These are phyloP conservation scores for Lasioglossum zephyrum DNA, from an alignment of 2,888 invertebrate genomes.

Conservation along the genomic window DNA sequence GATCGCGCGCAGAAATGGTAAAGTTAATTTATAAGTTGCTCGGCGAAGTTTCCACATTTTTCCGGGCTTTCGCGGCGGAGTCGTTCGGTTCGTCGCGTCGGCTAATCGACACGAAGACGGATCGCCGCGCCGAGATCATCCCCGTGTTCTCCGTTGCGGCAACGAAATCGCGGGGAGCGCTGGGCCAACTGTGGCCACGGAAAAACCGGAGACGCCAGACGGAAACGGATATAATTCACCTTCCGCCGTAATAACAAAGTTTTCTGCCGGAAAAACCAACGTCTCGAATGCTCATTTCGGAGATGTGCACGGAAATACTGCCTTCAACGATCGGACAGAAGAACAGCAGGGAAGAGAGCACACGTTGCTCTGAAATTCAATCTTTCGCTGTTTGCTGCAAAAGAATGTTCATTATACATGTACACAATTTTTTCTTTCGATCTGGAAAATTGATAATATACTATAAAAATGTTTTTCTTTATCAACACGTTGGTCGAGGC, in stretches of 20 bases:
- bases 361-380: no score
- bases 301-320: no score
- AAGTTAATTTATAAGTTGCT: not conserved
- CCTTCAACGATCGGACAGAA: no score
- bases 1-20: not conserved
- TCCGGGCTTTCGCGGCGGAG: not conserved
- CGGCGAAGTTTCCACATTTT: not conserved
- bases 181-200: not conserved
- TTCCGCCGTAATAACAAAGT: conserved; percentile 50
- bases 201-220: conserved; percentile 26
- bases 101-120: conserved; percentile 4
- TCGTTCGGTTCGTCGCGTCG: not conserved
- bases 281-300: no score
- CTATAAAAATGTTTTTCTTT: no score
- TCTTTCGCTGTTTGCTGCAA: no score
- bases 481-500: no score
- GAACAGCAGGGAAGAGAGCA: no score
- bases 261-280: conserved; percentile 26
- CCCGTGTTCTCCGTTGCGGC: not conserved
- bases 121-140: not conserved
- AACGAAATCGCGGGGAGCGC: not conserved
- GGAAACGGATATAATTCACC: conserved; percentile 50
- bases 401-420: no score
- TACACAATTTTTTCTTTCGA: no score
- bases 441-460: no score